Conservation (phyloP, 2,888 invertebrate genomes). For the Torymus tubicola region DNA sequence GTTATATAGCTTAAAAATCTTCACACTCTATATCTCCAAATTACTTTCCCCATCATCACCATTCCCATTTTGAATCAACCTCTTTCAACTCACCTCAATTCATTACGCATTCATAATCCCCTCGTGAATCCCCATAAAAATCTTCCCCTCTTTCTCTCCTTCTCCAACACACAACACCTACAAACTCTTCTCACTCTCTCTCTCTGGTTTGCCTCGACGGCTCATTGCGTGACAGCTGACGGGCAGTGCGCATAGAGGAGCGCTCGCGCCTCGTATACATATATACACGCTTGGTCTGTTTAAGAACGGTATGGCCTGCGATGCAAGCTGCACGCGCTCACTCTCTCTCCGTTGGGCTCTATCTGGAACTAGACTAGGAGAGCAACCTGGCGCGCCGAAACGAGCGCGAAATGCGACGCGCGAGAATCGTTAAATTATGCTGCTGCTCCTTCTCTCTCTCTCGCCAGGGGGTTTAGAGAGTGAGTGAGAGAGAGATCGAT, state of each 20-base stretch:
- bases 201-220: too few relatives aligned
- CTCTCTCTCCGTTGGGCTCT: not conserved
- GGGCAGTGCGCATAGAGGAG: slow-evolving; percentile 59
- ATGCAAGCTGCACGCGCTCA: not conserved
- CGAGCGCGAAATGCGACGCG: slow-evolving; percentile 50
- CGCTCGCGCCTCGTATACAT: too few relatives aligned
- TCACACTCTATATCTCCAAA: too few relatives aligned
- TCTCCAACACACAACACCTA: too few relatives aligned
- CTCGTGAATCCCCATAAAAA: too few relatives aligned
- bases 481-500: slow-evolving; percentile 5
- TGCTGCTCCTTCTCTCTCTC: not conserved
- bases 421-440: slow-evolving; percentile 49
- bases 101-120: too few relatives aligned
- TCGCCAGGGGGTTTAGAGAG: not conserved
- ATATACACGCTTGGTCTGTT: not conserved
- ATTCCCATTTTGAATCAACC: too few relatives aligned
- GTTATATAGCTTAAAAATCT: too few relatives aligned
- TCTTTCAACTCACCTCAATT: too few relatives aligned
- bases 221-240: slow-evolving; percentile 68
- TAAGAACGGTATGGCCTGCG: slow-evolving; percentile 13
- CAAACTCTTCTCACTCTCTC: too few relatives aligned
- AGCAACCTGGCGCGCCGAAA: slow-evolving; percentile 51
- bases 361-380: slow-evolving; percentile 57
- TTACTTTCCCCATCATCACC: too few relatives aligned
- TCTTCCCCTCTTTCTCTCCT: too few relatives aligned